Base-by-base conservation (phyloP, 2,888 invertebrate genomes). In the Andrena fulva region DNA sequence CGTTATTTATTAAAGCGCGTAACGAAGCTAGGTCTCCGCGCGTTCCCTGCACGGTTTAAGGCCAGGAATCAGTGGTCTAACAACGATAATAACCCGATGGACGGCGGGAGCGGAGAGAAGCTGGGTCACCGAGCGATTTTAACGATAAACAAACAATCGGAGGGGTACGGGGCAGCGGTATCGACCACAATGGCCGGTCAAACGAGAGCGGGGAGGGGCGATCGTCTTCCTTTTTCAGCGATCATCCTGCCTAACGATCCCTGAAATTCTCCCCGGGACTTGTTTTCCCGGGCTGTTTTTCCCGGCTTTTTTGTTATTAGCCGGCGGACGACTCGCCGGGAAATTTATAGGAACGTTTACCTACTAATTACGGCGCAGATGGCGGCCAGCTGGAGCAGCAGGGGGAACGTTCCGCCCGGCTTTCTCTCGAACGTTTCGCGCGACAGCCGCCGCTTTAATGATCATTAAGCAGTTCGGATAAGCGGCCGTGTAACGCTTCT, bases 401-500 rank as follows among this genome's bases (percentile, higher is more conserved):
- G 24, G 56, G 56, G 56, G 56, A 56, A 56, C 56, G 56, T 24
- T 56, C 24, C 56, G 50, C 66, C 59, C 3, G 63, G 77, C 52
- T 60, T 82, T 56, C 78, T 71, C 76, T n/a, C 62, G 59, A 63
- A 85, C 74, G 76, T 82, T 84, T 87, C 86, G 88, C 87, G 88
- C 89, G 90, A 86, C 87, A 87, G 83, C 76, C 71, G 84, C 69
- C 84, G 84, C 77, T 90, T 89, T 89, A 89, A 90, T 84, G 89
- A 87, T 89, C 87, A 86, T 90, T 87, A 87, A 88, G 87, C 84
- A 86, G 89, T 89, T 87, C 80, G 83, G 87, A 90, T 90, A 87
- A 89, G 69, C 72, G 74, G 70, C 24, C 31, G 62, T 52, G 35
- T 2, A 56, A 52, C 56, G 76, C 67, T 81, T 84, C 85, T 84